Percentiles rank a stretch among this genome's conserved stretches.
Evolutionary conservation across 2,797 vertebrate species (phyloP).

Genomic region (Sparidentex hasta): DNA sequence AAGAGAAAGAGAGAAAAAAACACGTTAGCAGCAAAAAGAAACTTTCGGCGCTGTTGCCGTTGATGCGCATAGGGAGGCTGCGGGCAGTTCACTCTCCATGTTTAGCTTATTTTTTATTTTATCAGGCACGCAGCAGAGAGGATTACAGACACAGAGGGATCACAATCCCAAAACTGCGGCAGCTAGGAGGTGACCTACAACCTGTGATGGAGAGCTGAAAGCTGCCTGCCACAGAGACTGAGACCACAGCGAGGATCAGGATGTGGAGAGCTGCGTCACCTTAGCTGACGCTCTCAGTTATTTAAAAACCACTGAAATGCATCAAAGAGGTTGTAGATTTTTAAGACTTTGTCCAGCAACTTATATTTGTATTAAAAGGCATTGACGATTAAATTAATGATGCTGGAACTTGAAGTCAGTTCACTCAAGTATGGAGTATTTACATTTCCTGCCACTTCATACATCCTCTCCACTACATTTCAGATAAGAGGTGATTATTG

Average conservation of each 20-base stretch:
- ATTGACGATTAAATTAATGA: not conserved
- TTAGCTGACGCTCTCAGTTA: not conserved
- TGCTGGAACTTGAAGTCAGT: too few species aligned
- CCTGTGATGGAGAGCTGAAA: conserved; percentile 43
- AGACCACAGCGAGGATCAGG: conserved; percentile 1
- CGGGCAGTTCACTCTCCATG: conserved; percentile 17
- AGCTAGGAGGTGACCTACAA: conserved; percentile 56
- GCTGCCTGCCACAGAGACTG: conserved; percentile 22
- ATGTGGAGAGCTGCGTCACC: conserved; percentile 1
- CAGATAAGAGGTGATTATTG: too few species aligned
- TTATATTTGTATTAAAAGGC: not conserved
- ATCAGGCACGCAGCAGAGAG: conserved; percentile 47
- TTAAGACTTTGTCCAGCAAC: not conserved
- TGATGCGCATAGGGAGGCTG: conserved; percentile 17
- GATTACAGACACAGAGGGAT: conserved; percentile 57
- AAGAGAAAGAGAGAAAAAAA: conserved; percentile 24
- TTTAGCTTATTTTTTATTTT: conserved; percentile 44
- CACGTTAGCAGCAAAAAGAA: conserved; percentile 28
- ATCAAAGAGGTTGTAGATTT: not conserved
- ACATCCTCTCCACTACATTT: too few species aligned
- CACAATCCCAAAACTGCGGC: conserved; percentile 29
- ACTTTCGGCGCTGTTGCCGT: conserved; percentile 10
- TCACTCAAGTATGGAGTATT: too few species aligned
- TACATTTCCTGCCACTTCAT: too few species aligned
- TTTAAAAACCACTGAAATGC: not conserved